Evolutionary conservation across 2,888 invertebrate genomes (phyloP).

Genomic region (Diadegma fenestrale): DNA sequence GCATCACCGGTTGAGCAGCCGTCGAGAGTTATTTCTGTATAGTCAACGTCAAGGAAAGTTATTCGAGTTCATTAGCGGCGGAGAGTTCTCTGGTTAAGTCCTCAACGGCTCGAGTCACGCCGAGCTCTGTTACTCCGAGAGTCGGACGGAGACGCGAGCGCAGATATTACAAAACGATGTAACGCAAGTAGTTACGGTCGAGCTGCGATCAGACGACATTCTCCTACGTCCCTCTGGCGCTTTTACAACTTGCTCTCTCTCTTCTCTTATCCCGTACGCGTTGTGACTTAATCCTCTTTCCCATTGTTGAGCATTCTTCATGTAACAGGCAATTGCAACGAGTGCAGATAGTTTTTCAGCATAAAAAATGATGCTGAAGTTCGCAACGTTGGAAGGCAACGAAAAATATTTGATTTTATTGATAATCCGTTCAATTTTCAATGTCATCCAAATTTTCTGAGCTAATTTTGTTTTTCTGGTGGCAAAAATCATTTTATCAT

Average conservation of each 20-base stretch:
- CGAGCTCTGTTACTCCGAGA: conserved; percentile 16
- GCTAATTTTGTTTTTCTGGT: no score
- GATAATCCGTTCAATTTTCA: no score
- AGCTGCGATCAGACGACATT: conserved; percentile 56
- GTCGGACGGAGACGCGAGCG: neutral
- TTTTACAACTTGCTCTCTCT: neutral
- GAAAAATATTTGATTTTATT: no score
- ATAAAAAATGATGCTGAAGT: no score
- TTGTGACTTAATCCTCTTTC: neutral
- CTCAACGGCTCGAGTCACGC: conserved; percentile 23
- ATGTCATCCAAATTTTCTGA: no score
- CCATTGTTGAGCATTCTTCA: neutral
- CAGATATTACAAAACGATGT: conserved; percentile 15
- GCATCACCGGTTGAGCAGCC: conserved; percentile 38
- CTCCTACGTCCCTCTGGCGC: neutral
- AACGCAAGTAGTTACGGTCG: conserved; percentile 57
- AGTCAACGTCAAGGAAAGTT: conserved; percentile 52
- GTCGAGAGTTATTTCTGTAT: conserved; percentile 58
- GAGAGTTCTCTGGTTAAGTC: conserved; percentile 8
- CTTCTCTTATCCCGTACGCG: neutral
- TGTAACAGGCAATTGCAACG: neutral
- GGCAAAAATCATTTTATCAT: no score
- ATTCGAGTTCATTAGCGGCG: conserved; percentile 63
- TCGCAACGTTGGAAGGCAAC: no score
- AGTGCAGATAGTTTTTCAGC: neutral